Evolutionary conservation across 2,888 invertebrate genomes (phyloP), one percentile per base, ranked within the genome.

Genomic region (Polydrusus tereticollis): DNA sequence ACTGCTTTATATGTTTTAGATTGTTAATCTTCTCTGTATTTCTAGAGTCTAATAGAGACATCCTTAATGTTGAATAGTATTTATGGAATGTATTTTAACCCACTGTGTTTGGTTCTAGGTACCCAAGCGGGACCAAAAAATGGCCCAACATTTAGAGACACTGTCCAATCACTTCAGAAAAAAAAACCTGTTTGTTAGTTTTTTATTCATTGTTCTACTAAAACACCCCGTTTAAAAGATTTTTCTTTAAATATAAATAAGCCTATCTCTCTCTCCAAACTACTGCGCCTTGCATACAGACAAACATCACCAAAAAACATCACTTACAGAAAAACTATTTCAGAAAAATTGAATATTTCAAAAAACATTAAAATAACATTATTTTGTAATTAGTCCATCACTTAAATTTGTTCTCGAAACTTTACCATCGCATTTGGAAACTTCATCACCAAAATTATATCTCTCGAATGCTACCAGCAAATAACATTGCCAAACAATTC

Each of bases 261-360:
- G 36, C 45, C 47, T 57, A 29, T 69, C 5, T 62, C 64, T 62
- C 64, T 70, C 41, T 65, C 33, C 62, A 59, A 70, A 70, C 64
- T 63, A 43, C 60, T 71, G 71, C 71, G 71, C 71, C 71, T 62
- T 65, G 71, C 71, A 71, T 71, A 71, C 71, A 71, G 72, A 72
- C 72, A 68, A 72, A 72, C 72, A 72, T 72, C 68, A 72, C 67
- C 67, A 72, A 72, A 71, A 71, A 72, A 63, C 63, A 69, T 69
- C 63, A 63, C 63, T 69, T 69, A 62, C 57, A 23, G 26, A 66
- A 66, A 65, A 57, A 50, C 66, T 50, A 66, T 52, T 1, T 64
- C 59, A 59, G 43, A 41, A 21, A 43, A 41, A 43, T 26, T 59
- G 38, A 7, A 41, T 43, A 59, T 59, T 59, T 38, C 41, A 59